Evolutionary conservation across 2,888 invertebrate genomes (phyloP).

Genomic region (Yponomeuta sedellus): DNA sequence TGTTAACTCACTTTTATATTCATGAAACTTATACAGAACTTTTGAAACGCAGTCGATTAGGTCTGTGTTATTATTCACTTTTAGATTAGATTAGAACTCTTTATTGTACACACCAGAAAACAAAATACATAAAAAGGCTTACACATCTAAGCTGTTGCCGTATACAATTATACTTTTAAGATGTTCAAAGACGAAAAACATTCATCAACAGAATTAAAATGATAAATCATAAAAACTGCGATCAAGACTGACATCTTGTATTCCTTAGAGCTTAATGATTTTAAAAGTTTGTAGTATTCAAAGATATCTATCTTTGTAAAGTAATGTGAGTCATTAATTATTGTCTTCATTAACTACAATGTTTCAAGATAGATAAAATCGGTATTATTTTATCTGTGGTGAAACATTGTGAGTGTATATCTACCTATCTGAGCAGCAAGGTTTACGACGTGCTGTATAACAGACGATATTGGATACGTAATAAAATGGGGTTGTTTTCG

Average conservation of each 20-base stretch:
- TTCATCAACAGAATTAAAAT: not conserved
- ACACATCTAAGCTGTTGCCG: no score
- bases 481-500: no score
- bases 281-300: not conserved
- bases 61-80: not conserved
- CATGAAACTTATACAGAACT: constrained; percentile 20
- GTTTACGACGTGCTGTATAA: not conserved
- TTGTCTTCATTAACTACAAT: not conserved
- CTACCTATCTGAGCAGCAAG: not conserved
- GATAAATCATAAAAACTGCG: not conserved
- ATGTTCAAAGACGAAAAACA: not conserved
- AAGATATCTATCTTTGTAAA: not conserved
- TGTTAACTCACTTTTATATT: constrained; percentile 18
- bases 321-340: not conserved
- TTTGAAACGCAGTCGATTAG: not conserved
- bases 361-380: no score
- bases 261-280: not conserved
- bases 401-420: not conserved
- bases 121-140: no score
- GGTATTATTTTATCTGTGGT: not conserved
- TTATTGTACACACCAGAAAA: no score
- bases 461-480: no score
- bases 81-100: no score
- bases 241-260: not conserved
- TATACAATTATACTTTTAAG: no score